These are phyloP conservation scores for Hemitrygon akajei DNA, from an alignment of 2,797 vertebrate genomes.

Conservation along the genomic window DNA sequence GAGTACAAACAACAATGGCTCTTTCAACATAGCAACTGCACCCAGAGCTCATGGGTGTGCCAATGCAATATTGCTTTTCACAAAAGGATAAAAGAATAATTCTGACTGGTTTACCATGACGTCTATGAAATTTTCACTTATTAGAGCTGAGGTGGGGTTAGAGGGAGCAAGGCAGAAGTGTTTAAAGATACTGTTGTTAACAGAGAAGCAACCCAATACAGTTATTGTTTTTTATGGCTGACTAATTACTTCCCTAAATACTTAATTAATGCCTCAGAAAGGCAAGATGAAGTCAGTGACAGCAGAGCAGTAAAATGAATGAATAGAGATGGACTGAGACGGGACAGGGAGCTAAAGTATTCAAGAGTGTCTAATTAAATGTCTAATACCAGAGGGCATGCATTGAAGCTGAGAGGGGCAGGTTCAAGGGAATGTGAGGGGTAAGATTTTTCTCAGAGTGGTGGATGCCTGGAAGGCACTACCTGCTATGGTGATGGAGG, in stretches of 20 bases:
- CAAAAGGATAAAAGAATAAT: neutral
- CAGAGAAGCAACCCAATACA: neutral
- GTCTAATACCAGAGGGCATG: too few relatives aligned
- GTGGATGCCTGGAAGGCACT: too few relatives aligned
- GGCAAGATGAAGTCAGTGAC: neutral
- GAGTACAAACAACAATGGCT: neutral
- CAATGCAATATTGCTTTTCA: neutral
- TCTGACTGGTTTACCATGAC: neutral
- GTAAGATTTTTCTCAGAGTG: too few relatives aligned
- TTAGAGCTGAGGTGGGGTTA: neutral
- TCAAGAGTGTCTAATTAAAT: neutral
- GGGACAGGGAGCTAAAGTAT: neutral
- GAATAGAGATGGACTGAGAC: neutral
- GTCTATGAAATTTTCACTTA: neutral
- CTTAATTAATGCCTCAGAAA: neutral
- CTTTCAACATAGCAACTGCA: neutral
- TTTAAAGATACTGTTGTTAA: neutral
- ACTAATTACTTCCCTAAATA: too few relatives aligned
- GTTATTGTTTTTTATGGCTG: neutral
- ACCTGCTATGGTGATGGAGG: too few relatives aligned
- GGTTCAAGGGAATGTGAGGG: too few relatives aligned
- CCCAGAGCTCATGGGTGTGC: neutral
- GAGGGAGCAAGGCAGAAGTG: neutral
- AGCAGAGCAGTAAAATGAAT: neutral
- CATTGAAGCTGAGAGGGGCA: too few relatives aligned